Percentiles rank a stretch among this genome's conserved stretches.
Evolutionary conservation across 2,888 invertebrate species (phyloP).

Genomic region (Neoscelio sp.): DNA sequence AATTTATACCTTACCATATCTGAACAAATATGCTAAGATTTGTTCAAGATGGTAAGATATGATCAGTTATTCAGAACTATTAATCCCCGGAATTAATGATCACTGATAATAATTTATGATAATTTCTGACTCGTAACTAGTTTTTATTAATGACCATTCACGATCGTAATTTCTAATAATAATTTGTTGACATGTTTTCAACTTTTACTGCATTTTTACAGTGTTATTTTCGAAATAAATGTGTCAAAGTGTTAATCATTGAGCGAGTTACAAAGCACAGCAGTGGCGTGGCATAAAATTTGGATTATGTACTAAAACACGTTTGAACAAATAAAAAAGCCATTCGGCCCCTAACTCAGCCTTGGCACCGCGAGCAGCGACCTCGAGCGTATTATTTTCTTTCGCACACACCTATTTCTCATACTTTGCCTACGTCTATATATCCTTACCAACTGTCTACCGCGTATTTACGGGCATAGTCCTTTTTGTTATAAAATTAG

Average conservation of each 20-base stretch:
- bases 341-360: slow-evolving; percentile 37
- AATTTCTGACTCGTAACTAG: no score
- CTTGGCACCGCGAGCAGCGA: slow-evolving; percentile 33
- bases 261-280: slow-evolving; percentile 1
- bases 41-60: no score
- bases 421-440: slow-evolving; percentile 52
- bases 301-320: slow-evolving; percentile 24
- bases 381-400: slow-evolving; percentile 44
- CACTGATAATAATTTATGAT: no score
- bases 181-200: no score
- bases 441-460: slow-evolving; percentile 44
- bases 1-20: no score
- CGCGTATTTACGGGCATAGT: slow-evolving; percentile 44
- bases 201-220: no score
- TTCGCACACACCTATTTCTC: slow-evolving; percentile 42
- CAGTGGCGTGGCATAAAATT: slow-evolving; percentile 33
- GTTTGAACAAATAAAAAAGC: slow-evolving; percentile 42
- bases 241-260: slow-evolving; percentile 7
- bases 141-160: no score
- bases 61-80: no score
- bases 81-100: no score
- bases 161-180: no score
- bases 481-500: slow-evolving; percentile 55
- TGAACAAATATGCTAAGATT: no score
- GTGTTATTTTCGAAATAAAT: background rate